These are phyloP conservation scores for Xylocampa areola DNA, from an alignment of 2,888 invertebrate genomes.

Conservation along the genomic window DNA sequence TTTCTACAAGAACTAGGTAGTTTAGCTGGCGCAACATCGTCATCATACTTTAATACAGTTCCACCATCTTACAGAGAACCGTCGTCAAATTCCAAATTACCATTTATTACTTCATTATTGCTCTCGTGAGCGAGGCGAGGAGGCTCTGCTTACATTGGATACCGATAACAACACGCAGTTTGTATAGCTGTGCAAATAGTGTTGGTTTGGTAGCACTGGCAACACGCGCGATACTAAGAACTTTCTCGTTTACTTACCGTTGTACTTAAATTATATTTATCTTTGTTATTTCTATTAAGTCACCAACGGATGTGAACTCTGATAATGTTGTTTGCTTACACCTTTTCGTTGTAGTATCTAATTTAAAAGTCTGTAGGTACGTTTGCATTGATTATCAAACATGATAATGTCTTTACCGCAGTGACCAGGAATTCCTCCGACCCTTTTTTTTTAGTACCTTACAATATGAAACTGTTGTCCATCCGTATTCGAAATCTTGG, in stretches of 20 bases:
- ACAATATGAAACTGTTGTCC: too few species aligned
- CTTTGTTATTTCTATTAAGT: conserved; percentile 73
- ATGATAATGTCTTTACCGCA: conserved; percentile 9
- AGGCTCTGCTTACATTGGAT: conserved; percentile 65
- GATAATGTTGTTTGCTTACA: conserved; percentile 64
- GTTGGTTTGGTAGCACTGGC: conserved; percentile 81
- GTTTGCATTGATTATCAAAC: conserved; percentile 35
- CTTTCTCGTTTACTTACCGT: conserved; percentile 79
- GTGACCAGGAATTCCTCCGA: too few species aligned
- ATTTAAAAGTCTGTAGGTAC: conserved; percentile 20
- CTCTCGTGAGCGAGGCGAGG: conserved; percentile 36
- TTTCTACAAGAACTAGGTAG: conserved; percentile 68
- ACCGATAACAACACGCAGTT: conserved; percentile 82
- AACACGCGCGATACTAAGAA: conserved; percentile 82
- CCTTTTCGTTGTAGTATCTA: conserved; percentile 43
- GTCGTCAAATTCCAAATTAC: conserved; percentile 58
- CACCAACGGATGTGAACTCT: conserved; percentile 66
- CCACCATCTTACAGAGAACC: conserved; percentile 70
- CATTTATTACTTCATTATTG: conserved; percentile 58
- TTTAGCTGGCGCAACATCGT: conserved; percentile 76
- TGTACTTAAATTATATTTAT: conserved; percentile 77
- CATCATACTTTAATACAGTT: conserved; percentile 76
- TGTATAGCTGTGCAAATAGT: conserved; percentile 87
- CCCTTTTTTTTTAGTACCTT: too few species aligned
- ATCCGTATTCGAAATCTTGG: neutral